Evolutionary conservation across 2,797 vertebrate genomes (phyloP).

Genomic region (Cuculus canorus): DNA sequence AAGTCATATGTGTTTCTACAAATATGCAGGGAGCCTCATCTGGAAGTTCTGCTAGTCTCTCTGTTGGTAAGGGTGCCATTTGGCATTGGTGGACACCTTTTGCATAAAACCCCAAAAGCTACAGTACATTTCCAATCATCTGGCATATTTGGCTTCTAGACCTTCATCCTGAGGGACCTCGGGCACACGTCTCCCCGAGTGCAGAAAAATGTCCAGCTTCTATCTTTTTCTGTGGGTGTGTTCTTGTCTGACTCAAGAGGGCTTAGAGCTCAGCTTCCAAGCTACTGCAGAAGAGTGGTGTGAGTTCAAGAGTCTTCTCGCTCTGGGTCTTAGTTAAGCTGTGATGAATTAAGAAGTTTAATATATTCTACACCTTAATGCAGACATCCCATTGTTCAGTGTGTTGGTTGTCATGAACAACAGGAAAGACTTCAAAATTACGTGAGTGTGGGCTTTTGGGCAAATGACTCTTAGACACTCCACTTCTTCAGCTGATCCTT

Average conservation of each 20-base stretch:
- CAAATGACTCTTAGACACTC: not conserved
- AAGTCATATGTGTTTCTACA: not conserved
- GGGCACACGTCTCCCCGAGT: rapidly evolving
- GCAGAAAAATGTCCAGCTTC: not conserved
- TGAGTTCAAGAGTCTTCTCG: not conserved
- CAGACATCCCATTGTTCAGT: too few relatives aligned
- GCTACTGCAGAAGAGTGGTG: not conserved
- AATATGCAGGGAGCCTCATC: not conserved
- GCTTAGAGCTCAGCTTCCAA: not conserved
- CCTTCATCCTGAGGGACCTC: not conserved
- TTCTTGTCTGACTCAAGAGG: not conserved
- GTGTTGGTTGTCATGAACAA: not conserved
- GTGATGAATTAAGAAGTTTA: not conserved
- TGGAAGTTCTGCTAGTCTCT: not conserved
- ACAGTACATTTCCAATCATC: not conserved
- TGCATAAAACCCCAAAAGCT: not conserved
- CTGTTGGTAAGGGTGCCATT: not conserved
- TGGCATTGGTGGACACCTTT: not conserved
- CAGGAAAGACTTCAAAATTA: not conserved
- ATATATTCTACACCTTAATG: not conserved
- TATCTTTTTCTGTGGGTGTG: not conserved
- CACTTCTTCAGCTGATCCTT: not conserved
- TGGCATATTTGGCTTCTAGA: not conserved
- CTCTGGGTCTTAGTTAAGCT: not conserved
- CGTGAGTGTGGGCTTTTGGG: not conserved